Evolutionary conservation across 1,140 invertebrate genomes (phyloP).

Genomic region (Bombus confusus): DNA sequence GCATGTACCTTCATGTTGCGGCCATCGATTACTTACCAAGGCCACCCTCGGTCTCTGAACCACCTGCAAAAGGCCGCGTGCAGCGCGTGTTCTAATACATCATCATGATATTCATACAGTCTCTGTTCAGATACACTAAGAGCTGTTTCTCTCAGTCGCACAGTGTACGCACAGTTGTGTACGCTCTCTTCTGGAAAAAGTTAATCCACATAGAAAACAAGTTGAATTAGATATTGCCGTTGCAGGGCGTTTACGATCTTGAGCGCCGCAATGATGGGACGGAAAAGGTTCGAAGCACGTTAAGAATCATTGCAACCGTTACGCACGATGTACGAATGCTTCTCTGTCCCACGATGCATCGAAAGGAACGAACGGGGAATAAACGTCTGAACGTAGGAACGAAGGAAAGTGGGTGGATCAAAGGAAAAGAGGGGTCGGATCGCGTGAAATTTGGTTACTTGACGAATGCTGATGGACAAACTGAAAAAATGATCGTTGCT

Average conservation of each 20-base stretch:
- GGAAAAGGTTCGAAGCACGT: constrained; percentile 31
- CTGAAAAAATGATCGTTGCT: constrained; percentile 82
- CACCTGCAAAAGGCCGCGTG: constrained; percentile 83
- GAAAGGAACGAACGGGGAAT: not conserved
- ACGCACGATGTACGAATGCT: constrained; percentile 19
- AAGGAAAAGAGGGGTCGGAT: no score
- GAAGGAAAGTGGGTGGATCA: no score
- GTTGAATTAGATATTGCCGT: constrained; percentile 75
- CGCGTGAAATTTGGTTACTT: not conserved
- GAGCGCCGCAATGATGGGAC: constrained; percentile 54
- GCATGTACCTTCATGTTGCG: constrained; percentile 78
- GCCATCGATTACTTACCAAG: constrained; percentile 81
- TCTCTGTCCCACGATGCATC: constrained; percentile 55
- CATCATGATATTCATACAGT: constrained; percentile 82
- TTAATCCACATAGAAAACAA: constrained; percentile 82
- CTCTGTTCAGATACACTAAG: constrained; percentile 79
- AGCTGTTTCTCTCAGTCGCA: constrained; percentile 78
- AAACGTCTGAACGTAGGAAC: not conserved
- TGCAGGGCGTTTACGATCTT: constrained; percentile 56
- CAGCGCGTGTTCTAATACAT: constrained; percentile 82
- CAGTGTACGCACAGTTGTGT: constrained; percentile 75
- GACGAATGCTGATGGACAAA: constrained; percentile 57
- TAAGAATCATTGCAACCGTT: not conserved
- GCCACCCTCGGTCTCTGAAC: constrained; percentile 72
- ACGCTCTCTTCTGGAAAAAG: constrained; percentile 81